Base-by-base conservation (phyloP, 2,113 vertebrate species). In the Pungitius pungitius region DNA sequence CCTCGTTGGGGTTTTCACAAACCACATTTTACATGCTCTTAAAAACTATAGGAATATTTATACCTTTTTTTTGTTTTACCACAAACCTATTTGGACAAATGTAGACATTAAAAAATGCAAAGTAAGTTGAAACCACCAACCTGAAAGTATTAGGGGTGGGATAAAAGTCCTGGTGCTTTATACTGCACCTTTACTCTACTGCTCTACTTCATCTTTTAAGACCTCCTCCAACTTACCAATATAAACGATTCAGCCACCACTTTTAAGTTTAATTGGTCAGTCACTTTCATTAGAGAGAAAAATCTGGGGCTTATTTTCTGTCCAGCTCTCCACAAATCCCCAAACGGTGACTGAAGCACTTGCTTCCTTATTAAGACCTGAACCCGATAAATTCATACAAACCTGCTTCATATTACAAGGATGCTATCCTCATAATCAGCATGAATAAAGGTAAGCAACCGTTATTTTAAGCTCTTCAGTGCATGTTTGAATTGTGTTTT, bases 381-480 rank as follows among this genome's bases (percentile, higher is more conserved):
- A 14, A 60, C 37, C 43, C 26, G 13, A 63, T 54, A 14, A 51
- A 35, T 67, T 52, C 39, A 69, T 12, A 30, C 35, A 67, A 64
- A 72, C 22, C 54, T 57, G 90, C 91, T 87, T 92, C 89, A 92
- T 92, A 86, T 92, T 89, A 92, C 77, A 85, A 92, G 88, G 88
- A 86, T 42, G 37, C 8, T 6, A n/a, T 83, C 90, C 91, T 85
- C 68, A 82, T 89, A 91, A 90, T 92, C 92, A 91, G 90, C 90
- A 58, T 22, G 39, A 33, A 67, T 80, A 40, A 62, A 51, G 58
- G 72, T 49, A 22, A 64, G 39, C n/a, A 40, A 37, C 45, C 47
- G 26, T 59, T 49, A 45, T 22, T 61, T 71, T 55, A 57, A 78
- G 24, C 67, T 80, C 77, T 73, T 80, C 88, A 89, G 83, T 87